Evolutionary conservation across 2,113 vertebrate species (phyloP).

Genomic region (Chionodraco myersi): DNA sequence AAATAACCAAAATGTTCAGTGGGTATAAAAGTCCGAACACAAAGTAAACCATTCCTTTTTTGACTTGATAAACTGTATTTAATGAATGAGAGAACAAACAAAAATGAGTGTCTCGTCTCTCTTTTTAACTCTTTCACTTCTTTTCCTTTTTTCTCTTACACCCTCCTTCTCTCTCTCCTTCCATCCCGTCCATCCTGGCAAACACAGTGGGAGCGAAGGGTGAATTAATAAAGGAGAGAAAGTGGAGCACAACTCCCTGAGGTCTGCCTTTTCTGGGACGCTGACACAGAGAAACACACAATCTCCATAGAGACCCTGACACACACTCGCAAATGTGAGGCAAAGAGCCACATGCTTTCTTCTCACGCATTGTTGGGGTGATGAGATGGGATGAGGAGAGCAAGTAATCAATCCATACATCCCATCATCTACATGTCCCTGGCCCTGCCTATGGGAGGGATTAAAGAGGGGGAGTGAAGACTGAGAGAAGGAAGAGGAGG

Average conservation of each 20-base stretch:
- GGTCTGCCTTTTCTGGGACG: conserved; percentile 83
- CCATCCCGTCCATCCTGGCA: conserved; percentile 53
- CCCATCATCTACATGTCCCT: conserved; percentile 34
- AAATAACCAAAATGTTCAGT: not conserved
- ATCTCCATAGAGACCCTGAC: not conserved
- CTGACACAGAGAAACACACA: conserved; percentile 64
- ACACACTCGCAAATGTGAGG: conserved; percentile 17
- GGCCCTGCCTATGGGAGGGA: conserved; percentile 9
- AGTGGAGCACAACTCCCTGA: conserved; percentile 84
- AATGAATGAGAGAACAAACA: not conserved
- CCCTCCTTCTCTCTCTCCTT: conserved; percentile 40
- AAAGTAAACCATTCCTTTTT: conserved; percentile 3
- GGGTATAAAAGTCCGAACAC: not conserved
- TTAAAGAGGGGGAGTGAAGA: not conserved
- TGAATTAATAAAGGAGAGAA: conserved; percentile 84
- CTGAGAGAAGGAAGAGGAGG: not conserved
- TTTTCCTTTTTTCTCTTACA: conserved; percentile 21
- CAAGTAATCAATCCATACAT: conserved; percentile 34
- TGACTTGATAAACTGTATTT: not conserved
- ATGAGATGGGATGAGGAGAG: conserved; percentile 25
- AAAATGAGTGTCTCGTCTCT: conserved; percentile 22
- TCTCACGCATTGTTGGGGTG: conserved; percentile 32
- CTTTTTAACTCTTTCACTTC: conserved; percentile 36
- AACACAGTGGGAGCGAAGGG: conserved; percentile 69
- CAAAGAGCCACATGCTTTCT: conserved; percentile 22